Base-by-base conservation (phyloP, 1,140 invertebrate species). In the Phocides pigmalion region DNA sequence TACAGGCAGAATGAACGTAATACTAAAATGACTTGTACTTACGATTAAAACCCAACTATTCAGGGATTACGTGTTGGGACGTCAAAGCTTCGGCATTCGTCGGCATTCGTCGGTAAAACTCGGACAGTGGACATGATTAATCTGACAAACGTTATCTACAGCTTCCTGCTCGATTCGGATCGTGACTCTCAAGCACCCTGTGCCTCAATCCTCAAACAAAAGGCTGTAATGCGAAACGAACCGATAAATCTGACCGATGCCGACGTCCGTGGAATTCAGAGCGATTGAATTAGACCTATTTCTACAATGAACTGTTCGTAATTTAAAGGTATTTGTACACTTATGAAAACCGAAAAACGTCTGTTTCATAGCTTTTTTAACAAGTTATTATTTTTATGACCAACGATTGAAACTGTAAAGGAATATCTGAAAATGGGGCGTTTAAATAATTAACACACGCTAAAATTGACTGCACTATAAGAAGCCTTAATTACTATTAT, bases 171-270 rank as follows among this genome's bases (percentile, higher is more conserved):
- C 32, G 54, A 64, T 49, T 58, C 65, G 47, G 61, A 53, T 74
- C 72, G 72, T 75, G 72, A 75, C 71, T 74, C 64, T 50, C 62
- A 15, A 28, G 58, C 56, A 53, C 56, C 35, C 69, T 63, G 66
- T 64, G 69, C 69, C 64, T 59, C 62, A 62, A 66, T 68, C 69
- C 72, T 67, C 56, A 68, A 68, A 75, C 73, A 75, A 75, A 76
- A 74, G 68, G 46, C 62, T 41, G 64, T 66, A 72, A 69, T 76
- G 63, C 64, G 68, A 54, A 59, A 68, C 58, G 59, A 68, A 65
- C 47, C 63, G 56, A 71, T 74, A 74, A 72, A 77, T 74, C 68
- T 66, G 20, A 59, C 42, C 39, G 16, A 50, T 42, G 37, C 16
- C 44, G 66, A 74, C 70, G 61, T 67, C 64, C 64, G 50, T 69